Evolutionary conservation across 2,797 vertebrate genomes (phyloP).

Genomic region (Pangasius krempfi): DNA sequence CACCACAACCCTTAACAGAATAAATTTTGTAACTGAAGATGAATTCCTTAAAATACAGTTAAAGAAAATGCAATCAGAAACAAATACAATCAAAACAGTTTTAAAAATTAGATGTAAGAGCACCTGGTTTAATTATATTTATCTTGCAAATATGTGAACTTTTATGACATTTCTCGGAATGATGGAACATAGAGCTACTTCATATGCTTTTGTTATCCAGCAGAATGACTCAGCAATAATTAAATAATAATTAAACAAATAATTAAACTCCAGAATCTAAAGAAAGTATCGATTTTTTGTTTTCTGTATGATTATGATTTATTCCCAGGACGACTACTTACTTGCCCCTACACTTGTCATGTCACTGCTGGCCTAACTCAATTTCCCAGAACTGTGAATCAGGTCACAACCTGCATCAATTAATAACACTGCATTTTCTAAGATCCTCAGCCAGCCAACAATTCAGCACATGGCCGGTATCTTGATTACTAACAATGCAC

Average conservation of each 20-base stretch:
- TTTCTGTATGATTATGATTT: background rate
- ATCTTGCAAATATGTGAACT: background rate
- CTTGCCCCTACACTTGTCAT: background rate
- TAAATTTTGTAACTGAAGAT: background rate
- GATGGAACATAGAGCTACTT: background rate
- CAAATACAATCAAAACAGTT: background rate
- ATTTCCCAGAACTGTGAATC: background rate
- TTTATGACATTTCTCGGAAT: background rate
- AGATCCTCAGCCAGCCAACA: background rate
- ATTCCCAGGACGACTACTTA: background rate
- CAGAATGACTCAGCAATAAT: background rate
- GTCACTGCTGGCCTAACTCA: background rate
- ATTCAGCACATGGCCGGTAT: background rate
- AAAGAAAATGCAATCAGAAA: background rate
- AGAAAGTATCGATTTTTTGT: background rate
- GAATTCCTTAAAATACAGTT: background rate
- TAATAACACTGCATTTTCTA: background rate
- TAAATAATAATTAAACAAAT: background rate
- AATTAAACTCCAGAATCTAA: background rate
- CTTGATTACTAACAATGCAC: background rate
- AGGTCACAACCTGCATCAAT: background rate
- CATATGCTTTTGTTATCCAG: background rate
- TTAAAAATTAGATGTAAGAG: background rate
- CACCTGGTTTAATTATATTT: background rate
- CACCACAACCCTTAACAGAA: background rate